Base-by-base conservation (phyloP, 2,797 vertebrate species). In the Ceryle rudis region DNA sequence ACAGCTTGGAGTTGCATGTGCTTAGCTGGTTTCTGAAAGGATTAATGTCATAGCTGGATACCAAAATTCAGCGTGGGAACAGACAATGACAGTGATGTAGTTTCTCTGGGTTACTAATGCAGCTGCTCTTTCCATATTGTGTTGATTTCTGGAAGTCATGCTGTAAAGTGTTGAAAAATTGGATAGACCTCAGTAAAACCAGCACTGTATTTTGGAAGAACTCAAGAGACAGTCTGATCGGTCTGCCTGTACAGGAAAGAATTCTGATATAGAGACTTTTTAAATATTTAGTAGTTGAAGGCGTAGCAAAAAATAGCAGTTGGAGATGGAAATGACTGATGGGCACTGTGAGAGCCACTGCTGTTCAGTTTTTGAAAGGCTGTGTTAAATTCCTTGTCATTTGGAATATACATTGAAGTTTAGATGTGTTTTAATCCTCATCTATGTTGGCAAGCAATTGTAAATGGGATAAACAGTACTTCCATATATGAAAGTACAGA, bases 1-100 rank as follows among this genome's bases (percentile, higher is more conserved):
- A n/a, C 23, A 62, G 12, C 29, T 77, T 62, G 21, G 26, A 70
- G 47, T 58, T 0, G 0, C 29, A 5, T 0, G 0, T 22, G 21
- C 44, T n/a, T 79, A 15, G 9, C 61, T 78, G n/a, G 31, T 81
- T 81, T 85, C 37, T 75, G 54, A 79, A 73, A 84, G 61, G 22
- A 23, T 84, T 37, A 9, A 14, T 64, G 11, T 75, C 60, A 11
- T 54, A 69, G 29, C 67, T 72, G 71, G 22, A 15, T 58, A 21
- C 9, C 42, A 64, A 82, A 87, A 46, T 61, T 72, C 16, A 39
- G 22, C 4, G 17, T 70, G 60, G 42, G 52, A 89, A 22, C 33
- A 55, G 15, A 54, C 58, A 17, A 5, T 51, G 42, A 47, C 35
- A 28, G 3, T 57, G 10, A 13, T 31, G 3, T 60, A 57, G 21